Conservation (phyloP, 1,140 invertebrate species). For the Globodera rostochiensis region DNA sequence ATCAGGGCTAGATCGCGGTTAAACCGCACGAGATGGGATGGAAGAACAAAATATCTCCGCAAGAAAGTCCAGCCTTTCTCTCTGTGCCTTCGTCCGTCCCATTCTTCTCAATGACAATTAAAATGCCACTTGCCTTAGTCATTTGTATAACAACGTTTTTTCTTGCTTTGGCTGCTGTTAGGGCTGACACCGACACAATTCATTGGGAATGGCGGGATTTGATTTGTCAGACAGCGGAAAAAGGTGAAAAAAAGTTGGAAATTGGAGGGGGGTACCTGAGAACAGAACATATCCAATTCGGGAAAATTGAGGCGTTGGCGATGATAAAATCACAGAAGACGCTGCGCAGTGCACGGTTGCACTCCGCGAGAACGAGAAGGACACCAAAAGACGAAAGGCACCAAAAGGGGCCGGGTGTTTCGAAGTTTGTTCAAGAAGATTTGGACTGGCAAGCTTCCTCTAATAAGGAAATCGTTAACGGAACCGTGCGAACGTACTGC, state of each 20-base stretch:
- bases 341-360: conserved; percentile 50
- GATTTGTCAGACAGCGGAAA: conserved; percentile 40
- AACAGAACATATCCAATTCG: background rate
- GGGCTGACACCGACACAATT: conserved; percentile 13
- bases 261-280: too few relatives aligned
- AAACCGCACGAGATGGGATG: too few relatives aligned
- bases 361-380: conserved; percentile 52
- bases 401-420: conserved; percentile 46
- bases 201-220: conserved; percentile 58
- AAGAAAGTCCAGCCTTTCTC: too few relatives aligned
- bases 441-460: background rate
- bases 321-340: conserved; percentile 47
- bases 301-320: conserved; percentile 31
- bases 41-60: too few relatives aligned
- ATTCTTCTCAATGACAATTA: too few relatives aligned
- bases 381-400: conserved; percentile 41
- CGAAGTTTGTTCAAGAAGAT: conserved; percentile 45
- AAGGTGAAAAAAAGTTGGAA: conserved; percentile 9
- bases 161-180: background rate
- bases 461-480: conserved; percentile 47
- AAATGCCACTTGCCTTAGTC: background rate
- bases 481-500: conserved; percentile 57
- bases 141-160: background rate
- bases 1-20: too few relatives aligned
- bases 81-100: too few relatives aligned